Evolutionary conservation across 2,797 vertebrate species (phyloP).

Genomic region (Mormyrus proboscirostris): DNA sequence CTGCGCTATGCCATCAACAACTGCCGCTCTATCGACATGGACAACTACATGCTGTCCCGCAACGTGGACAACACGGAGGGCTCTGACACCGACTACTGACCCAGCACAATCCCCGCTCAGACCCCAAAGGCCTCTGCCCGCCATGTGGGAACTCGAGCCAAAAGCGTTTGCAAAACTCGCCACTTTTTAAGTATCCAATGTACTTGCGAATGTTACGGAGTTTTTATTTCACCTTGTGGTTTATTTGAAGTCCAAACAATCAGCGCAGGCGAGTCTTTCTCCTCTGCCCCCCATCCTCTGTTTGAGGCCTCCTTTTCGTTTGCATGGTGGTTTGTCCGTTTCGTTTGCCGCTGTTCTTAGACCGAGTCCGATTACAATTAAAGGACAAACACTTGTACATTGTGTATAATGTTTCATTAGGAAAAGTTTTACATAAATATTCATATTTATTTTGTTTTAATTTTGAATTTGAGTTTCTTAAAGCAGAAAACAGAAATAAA

Average conservation of each 20-base stretch:
- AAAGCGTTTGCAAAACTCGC: conserved; percentile 51
- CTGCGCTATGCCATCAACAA: conserved; percentile 77
- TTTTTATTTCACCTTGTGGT: conserved; percentile 72
- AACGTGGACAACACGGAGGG: conserved; percentile 66
- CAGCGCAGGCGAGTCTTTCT: conserved; percentile 52
- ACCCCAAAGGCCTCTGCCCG: conserved; percentile 30
- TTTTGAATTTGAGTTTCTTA: conserved; percentile 79
- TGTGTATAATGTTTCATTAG: conserved; percentile 98
- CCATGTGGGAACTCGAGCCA: conserved; percentile 42
- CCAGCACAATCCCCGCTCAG: conserved; percentile 6
- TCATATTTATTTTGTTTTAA: conserved; percentile 98
- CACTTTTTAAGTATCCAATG: conserved; percentile 64
- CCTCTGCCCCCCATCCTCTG: conserved; percentile 49
- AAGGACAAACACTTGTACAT: conserved; percentile 78
- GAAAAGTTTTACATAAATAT: conserved; percentile 89
- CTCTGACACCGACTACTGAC: conserved; percentile 64
- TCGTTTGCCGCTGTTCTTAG: conserved; percentile 75
- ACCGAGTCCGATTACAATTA: conserved; percentile 53
- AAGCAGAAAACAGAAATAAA: conserved; percentile 74
- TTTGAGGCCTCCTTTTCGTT: conserved; percentile 62
- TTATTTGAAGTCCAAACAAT: conserved; percentile 64
- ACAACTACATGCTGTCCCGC: conserved; percentile 77
- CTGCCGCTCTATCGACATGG: conserved; percentile 76
- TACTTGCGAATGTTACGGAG: conserved; percentile 57
- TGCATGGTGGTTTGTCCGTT: conserved; percentile 78